Base-by-base conservation (phyloP, 2,797 vertebrate species). In the Aythya fuligula region DNA sequence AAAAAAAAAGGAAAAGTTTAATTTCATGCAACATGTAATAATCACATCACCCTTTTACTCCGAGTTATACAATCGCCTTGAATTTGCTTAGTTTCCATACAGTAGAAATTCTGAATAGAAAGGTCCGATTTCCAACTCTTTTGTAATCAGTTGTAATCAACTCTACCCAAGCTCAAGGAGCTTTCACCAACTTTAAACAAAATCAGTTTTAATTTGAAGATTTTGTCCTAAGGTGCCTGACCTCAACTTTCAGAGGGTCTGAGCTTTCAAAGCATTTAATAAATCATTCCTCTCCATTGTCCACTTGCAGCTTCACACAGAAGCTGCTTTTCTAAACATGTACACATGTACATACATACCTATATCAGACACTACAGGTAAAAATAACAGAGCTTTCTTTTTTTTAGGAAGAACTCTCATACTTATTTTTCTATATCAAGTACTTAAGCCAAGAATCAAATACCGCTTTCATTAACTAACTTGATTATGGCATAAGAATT, bases 31-130 rank as follows among this genome's bases (percentile, higher is more conserved):
- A 30, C 22, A 27, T n/a, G 7, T 69, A 15, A 38, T 9, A 19
- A 1, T 49, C 27, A 13, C 1, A 1, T 24, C 17, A 21, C 12
- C 4, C 4, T 41, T 76, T 38, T 4, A 6, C 32, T 66, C 17
- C 14, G 57, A 10, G 47, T 72, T 47, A 71, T 2, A 45, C 13
- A 54, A 61, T 15, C 66, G 8, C 13, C 69, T 5, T 58, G 15
- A 41, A 62, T 87, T 75, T n/a, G 6, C 8, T 53, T 54, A 49
- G 39, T 69, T 75, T 60, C 9, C 8, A 85, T 21, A 14, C 32
- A 87, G 24, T 14, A 49, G 6, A 77, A 51, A 78, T 28, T 39
- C 45, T 36, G 49, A 75, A 61, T 8, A 39, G 5, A 70, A 85
- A 34, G 62, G 34, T 41, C 78, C 10, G 54, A 75, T 15, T 78